phyloP scores from a whole-genome alignment of 2,113 vertebrate genomes.

The Ellobius talpinus region DNA sequence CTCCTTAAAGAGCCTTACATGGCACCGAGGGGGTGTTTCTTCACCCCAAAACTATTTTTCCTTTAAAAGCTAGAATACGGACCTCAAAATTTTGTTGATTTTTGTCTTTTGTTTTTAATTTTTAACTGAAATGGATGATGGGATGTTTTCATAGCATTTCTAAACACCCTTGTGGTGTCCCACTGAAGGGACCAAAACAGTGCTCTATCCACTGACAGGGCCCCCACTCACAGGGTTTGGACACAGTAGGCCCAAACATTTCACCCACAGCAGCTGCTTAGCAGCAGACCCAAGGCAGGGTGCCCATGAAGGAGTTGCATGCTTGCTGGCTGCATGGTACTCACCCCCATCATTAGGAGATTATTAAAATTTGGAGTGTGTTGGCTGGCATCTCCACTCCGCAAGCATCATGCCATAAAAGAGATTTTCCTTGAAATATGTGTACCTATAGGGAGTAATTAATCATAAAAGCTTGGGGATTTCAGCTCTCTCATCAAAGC shows the following conservation, averaged over 20 bases:
- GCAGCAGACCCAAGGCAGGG: not conserved
- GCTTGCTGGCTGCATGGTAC: not conserved
- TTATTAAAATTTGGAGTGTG: constrained; percentile 86
- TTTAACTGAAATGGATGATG: not conserved
- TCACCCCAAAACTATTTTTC: not conserved
- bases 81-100: not conserved
- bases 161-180: not conserved
- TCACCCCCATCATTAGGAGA: constrained; percentile 68
- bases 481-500: constrained; percentile 91
- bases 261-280: not conserved
- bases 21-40: not conserved
- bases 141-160: not conserved
- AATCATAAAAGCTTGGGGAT: constrained; percentile 94
- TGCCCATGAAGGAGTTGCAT: not conserved
- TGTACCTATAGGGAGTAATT: constrained; percentile 92
- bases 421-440: constrained; percentile 89
- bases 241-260: not conserved
- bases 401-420: constrained; percentile 78
- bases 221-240: not conserved
- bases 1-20: not conserved
- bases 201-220: not conserved
- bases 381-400: constrained; percentile 79
- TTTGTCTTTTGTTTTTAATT: not conserved
- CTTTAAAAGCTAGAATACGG: not conserved
- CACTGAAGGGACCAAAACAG: fast-evolving